Evolutionary conservation across 2,888 invertebrate genomes (phyloP).

Genomic region (Acholoe squamosa): DNA sequence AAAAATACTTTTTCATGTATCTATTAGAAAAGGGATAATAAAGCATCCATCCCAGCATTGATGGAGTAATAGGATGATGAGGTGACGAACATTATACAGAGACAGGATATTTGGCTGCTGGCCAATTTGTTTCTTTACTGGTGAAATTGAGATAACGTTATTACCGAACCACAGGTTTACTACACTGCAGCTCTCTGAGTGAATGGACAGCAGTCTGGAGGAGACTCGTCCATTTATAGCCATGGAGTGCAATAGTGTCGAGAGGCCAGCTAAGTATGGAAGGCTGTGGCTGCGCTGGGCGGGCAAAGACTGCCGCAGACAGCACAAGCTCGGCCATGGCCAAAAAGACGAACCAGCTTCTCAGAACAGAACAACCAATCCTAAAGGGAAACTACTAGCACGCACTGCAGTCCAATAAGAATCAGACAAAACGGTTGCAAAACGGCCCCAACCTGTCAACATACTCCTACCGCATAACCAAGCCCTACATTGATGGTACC

Average conservation of each 20-base stretch:
- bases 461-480: no score
- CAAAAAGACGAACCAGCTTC: not conserved
- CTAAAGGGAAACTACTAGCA: not conserved
- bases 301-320: not conserved
- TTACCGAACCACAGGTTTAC: constrained; percentile 51
- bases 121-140: constrained; percentile 43
- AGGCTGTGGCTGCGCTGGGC: not conserved
- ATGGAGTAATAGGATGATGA: constrained; percentile 25
- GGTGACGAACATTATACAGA: constrained; percentile 54
- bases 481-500: no score
- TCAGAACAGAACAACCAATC: not conserved
- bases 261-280: constrained; percentile 63
- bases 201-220: constrained; percentile 41
- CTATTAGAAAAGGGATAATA: constrained; percentile 21
- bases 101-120: constrained; percentile 58
- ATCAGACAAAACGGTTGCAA: no score
- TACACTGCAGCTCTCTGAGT: constrained; percentile 53
- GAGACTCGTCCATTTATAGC: constrained; percentile 49
- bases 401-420: not conserved
- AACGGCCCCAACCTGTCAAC: no score
- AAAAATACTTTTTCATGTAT: constrained; percentile 51
- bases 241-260: constrained; percentile 65
- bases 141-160: constrained; percentile 53
- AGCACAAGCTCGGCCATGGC: not conserved
- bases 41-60: not conserved